These are phyloP conservation scores for Corythornis vintsioides DNA, from an alignment of 2,113 vertebrate species.

Conservation along the genomic window DNA sequence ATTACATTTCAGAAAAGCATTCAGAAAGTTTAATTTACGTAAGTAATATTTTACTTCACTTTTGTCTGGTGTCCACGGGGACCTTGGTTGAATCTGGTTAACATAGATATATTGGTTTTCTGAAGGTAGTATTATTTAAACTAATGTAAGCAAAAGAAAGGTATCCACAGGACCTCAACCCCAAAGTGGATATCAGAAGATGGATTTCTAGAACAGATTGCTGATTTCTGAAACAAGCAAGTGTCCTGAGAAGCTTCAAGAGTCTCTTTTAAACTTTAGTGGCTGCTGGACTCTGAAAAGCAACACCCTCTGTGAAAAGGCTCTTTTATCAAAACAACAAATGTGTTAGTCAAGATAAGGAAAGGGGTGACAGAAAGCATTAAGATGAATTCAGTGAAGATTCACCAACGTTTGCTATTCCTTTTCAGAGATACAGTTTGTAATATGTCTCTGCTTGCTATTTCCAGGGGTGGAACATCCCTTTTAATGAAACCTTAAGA, in stretches of 20 bases:
- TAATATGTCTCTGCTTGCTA: neutral
- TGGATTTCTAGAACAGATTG: neutral
- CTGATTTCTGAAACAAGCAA: neutral
- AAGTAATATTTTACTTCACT: neutral
- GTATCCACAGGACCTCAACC: neutral
- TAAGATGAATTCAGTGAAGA: neutral
- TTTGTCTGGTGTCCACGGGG: neutral
- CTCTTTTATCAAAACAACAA: neutral
- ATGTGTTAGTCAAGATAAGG: neutral
- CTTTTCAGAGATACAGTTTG: neutral
- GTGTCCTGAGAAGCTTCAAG: neutral
- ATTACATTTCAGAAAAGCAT: neutral
- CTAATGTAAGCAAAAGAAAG: neutral
- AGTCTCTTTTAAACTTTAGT: neutral
- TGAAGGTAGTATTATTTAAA: neutral
- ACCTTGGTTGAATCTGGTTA: neutral
- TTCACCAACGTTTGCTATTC: neutral
- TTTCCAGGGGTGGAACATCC: neutral
- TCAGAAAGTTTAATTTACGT: neutral
- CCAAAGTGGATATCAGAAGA: neutral
- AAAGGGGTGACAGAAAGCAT: neutral
- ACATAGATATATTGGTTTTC: neutral
- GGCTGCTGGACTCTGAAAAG: neutral
- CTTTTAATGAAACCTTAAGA: neutral
- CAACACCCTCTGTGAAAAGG: neutral